Base-by-base conservation (phyloP, 2,113 vertebrate species). In the Eleginops maclovinus region DNA sequence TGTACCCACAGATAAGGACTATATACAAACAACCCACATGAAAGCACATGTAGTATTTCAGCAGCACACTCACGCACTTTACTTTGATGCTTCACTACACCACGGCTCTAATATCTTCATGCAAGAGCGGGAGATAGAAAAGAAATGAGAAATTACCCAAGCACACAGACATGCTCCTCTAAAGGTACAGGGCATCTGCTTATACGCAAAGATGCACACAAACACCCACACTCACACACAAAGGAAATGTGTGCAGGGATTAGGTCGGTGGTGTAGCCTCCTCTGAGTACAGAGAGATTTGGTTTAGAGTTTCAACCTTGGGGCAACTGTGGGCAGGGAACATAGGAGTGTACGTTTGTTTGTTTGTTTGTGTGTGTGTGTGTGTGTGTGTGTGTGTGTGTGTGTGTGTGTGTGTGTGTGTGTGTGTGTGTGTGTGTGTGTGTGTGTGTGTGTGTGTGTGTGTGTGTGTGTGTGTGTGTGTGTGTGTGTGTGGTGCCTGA, bases 231-330 rank as follows among this genome's bases (percentile, higher is more conserved):
- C 44, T 69, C 14, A 68, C 28, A 56, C 53, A 67, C 15, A 40
- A 63, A 60, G 73, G n/a, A 78, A 54, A 55, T 55, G 36, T 75
- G 68, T 49, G 50, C 26, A 28, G 69, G 70, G 67, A 80, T 79
- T 72, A 72, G 65, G n/a, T 26, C 17, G 54, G 36, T 40, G 26
- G 68, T 80, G 64, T 67, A 72, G 46, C 76, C 61, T 83, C 65
- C 56, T 3, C 60, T 68, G 82, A 80, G 72, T 67, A 75, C 56
- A 63, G 43, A 50, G 51, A 77, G 87, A 87, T 87, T 81, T 81
- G 81, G 84, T 90, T 84, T 91, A 83, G 49, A 81, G 85, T 91
- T 90, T 89, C 86, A 88, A 86, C 83, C 89, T 88, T 79, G 74
- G 75, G 87, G 86, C 86, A 75, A 81, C 24, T 54, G 64, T 72